These are phyloP conservation scores for Thera obeliscata DNA, from an alignment of 2,888 invertebrate genomes.

Conservation along the genomic window DNA sequence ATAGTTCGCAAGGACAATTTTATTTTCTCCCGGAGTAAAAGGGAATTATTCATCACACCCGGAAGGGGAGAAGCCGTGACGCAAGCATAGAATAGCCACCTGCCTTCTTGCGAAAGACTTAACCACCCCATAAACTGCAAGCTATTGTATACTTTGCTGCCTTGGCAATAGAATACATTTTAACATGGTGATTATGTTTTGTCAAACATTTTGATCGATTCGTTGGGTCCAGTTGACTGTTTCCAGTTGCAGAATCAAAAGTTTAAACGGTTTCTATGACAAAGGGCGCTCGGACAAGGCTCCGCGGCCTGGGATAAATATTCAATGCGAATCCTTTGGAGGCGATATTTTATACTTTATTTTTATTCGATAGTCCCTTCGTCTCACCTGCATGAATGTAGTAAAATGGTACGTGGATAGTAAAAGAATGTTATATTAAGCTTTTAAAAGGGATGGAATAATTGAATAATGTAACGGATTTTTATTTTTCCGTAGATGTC, in stretches of 20 bases:
- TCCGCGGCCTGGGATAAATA: constrained; percentile 77
- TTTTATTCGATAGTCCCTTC: constrained; percentile 65
- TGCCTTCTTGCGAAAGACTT: constrained; percentile 55
- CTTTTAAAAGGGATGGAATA: constrained; percentile 44
- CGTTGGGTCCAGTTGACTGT: constrained; percentile 82
- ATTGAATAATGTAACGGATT: constrained; percentile 50
- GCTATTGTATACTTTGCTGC: constrained; percentile 41
- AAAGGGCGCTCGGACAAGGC: constrained; percentile 79
- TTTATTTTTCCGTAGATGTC: constrained; percentile 34
- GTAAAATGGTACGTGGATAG: constrained; percentile 57
- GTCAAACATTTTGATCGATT: constrained; percentile 61
- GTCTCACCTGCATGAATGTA: constrained; percentile 76
- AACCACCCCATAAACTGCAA: constrained; percentile 44
- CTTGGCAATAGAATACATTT: constrained; percentile 13
- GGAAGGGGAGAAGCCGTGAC: constrained; percentile 84
- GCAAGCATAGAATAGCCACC: constrained; percentile 81
- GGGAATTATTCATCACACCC: constrained; percentile 85
- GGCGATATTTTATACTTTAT: constrained; percentile 81
- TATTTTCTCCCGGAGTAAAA: constrained; percentile 77
- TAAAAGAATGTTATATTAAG: constrained; percentile 56
- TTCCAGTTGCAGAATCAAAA: constrained; percentile 84
- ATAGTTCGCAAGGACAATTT: constrained; percentile 81
- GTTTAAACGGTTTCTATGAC: constrained; percentile 81
- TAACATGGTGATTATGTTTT: not conserved
- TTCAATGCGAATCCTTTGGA: constrained; percentile 84